These are phyloP conservation scores for Lampris megalopsis DNA, from an alignment of 2,113 vertebrate species.

Conservation along the genomic window DNA sequence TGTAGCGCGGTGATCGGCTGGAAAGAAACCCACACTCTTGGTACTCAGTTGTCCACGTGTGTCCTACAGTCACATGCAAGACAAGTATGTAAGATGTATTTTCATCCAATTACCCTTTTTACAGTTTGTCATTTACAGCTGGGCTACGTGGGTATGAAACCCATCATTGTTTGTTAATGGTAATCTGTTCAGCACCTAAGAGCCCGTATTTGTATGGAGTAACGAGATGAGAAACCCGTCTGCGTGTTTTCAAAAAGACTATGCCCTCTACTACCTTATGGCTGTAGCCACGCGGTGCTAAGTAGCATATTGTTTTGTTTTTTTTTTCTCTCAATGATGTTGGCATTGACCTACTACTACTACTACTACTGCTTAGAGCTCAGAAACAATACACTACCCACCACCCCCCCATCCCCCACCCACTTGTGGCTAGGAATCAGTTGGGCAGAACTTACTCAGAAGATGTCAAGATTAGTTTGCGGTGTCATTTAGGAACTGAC, in stretches of 20 bases:
- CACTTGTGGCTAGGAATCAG: constrained; percentile 32
- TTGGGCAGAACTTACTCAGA: constrained; percentile 55
- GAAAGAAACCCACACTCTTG: too few species aligned
- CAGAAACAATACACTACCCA: constrained; percentile 20
- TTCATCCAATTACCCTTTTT: neutral
- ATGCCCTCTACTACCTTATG: constrained; percentile 58
- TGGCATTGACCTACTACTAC: constrained; percentile 45
- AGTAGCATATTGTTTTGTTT: constrained; percentile 45
- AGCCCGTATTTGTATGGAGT: constrained; percentile 12
- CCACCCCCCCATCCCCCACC: constrained; percentile 4
- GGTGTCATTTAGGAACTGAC: constrained; percentile 24
- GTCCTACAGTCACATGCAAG: neutral
- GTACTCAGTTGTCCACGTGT: too few species aligned
- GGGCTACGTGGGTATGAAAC: constrained; percentile 10
- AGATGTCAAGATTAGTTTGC: constrained; percentile 45
- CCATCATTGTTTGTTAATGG: constrained; percentile 10
- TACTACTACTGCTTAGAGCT: constrained; percentile 31
- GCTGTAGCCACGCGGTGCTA: constrained; percentile 60
- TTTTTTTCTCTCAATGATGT: neutral
- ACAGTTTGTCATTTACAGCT: constrained; percentile 45
- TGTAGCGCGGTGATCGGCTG: too few species aligned
- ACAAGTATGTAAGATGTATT: constrained; percentile 5
- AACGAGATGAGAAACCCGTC: neutral
- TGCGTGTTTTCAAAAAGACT: constrained; percentile 25
- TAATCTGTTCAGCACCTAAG: constrained; percentile 21